phyloP scores from a whole-genome alignment of 2,113 vertebrate genomes.

The Emydura subglobosa region DNA sequence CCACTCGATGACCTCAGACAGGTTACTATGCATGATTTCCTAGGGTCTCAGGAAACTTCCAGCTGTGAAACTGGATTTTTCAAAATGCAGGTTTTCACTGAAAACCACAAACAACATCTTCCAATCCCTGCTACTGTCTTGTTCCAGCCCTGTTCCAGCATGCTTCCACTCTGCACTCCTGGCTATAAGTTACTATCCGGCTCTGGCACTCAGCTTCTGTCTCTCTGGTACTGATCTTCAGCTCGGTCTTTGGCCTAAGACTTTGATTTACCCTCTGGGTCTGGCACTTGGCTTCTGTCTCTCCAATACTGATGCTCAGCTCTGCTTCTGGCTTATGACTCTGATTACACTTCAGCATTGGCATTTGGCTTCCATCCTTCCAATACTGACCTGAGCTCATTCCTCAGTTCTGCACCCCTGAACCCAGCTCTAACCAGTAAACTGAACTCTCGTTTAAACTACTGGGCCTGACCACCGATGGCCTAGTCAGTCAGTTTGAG shows the following conservation, averaged over 20 bases:
- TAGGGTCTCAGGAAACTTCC: conserved; percentile 44
- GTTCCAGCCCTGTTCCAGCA: too few relatives aligned
- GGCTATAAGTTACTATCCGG: too few relatives aligned
- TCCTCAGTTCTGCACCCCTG: not conserved
- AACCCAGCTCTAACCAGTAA: not conserved
- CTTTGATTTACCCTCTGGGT: too few relatives aligned
- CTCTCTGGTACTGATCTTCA: too few relatives aligned
- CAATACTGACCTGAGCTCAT: not conserved
- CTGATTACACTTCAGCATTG: too few relatives aligned
- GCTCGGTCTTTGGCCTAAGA: too few relatives aligned
- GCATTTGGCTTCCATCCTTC: not conserved
- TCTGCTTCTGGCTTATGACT: not conserved
- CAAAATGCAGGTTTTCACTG: conserved; percentile 32
- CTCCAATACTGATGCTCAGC: not conserved
- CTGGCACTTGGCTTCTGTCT: not conserved
- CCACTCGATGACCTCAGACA: not conserved
- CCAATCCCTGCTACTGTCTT: too few relatives aligned
- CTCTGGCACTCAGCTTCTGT: too few relatives aligned
- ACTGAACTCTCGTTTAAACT: not conserved
- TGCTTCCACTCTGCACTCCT: too few relatives aligned
- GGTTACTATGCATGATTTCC: not conserved
- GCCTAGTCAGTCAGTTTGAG: not conserved
- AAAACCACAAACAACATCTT: not conserved
- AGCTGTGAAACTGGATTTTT: conserved; percentile 3
- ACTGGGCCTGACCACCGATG: too few relatives aligned